These are phyloP conservation scores for Zeugodacus cucurbitae DNA, from an alignment of 1,140 invertebrate genomes.

Conservation along the genomic window DNA sequence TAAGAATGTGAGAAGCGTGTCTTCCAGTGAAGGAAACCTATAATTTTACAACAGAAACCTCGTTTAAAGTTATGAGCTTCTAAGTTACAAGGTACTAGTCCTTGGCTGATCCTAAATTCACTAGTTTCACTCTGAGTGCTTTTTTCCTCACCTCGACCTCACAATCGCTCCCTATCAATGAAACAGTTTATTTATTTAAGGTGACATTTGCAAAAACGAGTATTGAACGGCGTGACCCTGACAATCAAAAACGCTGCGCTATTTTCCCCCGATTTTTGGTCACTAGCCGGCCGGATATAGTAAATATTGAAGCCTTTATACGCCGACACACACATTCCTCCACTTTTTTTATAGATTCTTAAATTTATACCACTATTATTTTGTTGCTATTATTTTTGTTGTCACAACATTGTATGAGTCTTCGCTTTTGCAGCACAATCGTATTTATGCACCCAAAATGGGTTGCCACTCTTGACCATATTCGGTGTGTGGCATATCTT, in stretches of 20 bases:
- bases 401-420: neutral
- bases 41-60: too few species aligned
- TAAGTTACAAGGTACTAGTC: too few species aligned
- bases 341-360: neutral
- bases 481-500: constrained; percentile 20
- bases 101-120: too few species aligned
- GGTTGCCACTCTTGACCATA: constrained; percentile 25
- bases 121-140: too few species aligned
- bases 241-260: neutral
- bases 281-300: too few species aligned
- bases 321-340: neutral
- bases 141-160: too few species aligned
- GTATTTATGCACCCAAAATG: neutral
- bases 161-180: too few species aligned
- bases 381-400: neutral
- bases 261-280: neutral
- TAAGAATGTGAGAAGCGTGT: too few species aligned
- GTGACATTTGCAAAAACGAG: neutral
- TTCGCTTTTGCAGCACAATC: neutral
- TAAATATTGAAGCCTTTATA: neutral
- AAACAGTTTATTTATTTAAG: neutral
- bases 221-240: neutral
- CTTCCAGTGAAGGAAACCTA: too few species aligned
- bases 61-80: too few species aligned
- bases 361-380: neutral